phyloP scores from a whole-genome alignment of 2,797 vertebrate genomes.

The Amblyopsis hoosieri region DNA sequence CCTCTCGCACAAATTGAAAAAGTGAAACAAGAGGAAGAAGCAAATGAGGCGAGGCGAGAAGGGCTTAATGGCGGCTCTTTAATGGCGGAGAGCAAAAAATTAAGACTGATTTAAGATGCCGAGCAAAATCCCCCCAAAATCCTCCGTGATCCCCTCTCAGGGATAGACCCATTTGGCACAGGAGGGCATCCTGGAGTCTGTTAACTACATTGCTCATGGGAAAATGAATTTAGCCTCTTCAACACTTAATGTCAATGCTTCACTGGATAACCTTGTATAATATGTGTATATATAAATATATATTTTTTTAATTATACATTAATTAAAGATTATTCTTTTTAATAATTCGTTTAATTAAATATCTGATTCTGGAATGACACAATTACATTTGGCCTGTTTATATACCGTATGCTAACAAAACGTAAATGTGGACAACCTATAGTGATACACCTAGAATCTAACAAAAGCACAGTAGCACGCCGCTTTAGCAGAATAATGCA shows the following conservation, averaged over 20 bases:
- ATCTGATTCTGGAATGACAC: not conserved
- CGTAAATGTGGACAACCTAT: too few species aligned
- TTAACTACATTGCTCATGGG: not conserved
- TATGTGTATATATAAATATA: not conserved
- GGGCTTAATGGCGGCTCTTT: conserved; percentile 99
- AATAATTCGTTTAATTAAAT: not conserved
- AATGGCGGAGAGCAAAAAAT: conserved; percentile 99
- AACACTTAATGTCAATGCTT: conserved; percentile 23
- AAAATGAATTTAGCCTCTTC: not conserved
- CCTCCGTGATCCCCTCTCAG: conserved; percentile 94
- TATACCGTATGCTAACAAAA: too few species aligned
- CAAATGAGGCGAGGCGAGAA: conserved; percentile 99
- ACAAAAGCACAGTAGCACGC: not conserved
- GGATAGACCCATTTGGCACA: conserved; percentile 75
- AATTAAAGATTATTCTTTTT: too few species aligned
- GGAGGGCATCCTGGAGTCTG: conserved; percentile 15
- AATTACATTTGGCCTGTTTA: too few species aligned
- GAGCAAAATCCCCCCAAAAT: conserved; percentile 85
- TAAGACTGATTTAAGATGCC: conserved; percentile 98
- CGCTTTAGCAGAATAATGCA: conserved; percentile 38
- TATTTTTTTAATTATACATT: too few species aligned
- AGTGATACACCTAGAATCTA: not conserved
- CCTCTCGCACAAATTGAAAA: conserved; percentile 99
- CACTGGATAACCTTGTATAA: conserved; percentile 1
- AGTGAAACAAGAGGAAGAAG: conserved; percentile 99